These are phyloP conservation scores for Coenobita brevimanus DNA, from an alignment of 1,140 invertebrate genomes.

Conservation along the genomic window DNA sequence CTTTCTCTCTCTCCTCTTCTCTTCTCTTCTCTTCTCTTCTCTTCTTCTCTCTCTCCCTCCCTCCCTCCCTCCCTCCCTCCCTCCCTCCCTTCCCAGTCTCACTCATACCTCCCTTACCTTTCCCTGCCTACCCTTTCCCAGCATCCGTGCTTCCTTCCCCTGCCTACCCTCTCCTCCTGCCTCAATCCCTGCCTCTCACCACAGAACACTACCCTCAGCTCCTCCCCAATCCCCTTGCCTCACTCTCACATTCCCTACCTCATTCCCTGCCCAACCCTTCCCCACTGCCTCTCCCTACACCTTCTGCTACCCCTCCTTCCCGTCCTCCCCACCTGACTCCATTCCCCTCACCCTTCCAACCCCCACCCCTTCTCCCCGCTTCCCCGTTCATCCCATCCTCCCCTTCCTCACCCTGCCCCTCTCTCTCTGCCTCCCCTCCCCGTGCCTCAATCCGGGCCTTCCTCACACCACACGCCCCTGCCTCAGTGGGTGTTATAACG, in stretches of 20 bases:
- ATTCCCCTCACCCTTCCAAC: not conserved
- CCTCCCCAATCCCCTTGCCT: no score
- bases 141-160: not conserved
- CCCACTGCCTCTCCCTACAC: no score
- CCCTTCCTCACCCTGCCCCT: not conserved
- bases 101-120: not conserved
- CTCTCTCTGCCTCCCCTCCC: not conserved
- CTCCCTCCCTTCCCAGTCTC: not conserved
- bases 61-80: not conserved
- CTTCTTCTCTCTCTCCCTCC: not conserved
- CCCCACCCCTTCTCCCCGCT: not conserved
- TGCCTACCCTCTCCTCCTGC: no score
- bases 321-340: no score
- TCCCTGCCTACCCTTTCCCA: not conserved
- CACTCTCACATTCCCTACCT: no score
- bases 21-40: not conserved
- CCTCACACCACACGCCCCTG: not conserved
- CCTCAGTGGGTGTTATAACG: constrained; percentile 32
- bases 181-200: not conserved
- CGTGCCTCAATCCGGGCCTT: not conserved
- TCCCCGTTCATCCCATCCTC: not conserved
- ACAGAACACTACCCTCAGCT: not conserved
- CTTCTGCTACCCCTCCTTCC: not conserved
- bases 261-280: not conserved
- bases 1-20: not conserved